Evolutionary conservation across 2,888 invertebrate species (phyloP).

Genomic region (Xanthorhoe spadicearia): DNA sequence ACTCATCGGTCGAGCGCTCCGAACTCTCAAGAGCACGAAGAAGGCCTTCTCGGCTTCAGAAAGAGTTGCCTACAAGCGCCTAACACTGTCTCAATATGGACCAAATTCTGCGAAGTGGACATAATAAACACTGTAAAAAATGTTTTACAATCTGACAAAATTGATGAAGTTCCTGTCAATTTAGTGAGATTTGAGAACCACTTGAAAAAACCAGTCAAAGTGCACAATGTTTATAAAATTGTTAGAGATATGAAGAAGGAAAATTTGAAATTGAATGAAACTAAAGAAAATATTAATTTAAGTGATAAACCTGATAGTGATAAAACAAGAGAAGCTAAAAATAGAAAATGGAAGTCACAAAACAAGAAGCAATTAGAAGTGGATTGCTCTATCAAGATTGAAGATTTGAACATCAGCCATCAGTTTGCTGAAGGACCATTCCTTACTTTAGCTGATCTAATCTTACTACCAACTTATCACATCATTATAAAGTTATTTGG

Average conservation of each 20-base stretch:
- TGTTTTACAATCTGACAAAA: conserved; percentile 54
- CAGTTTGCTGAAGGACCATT: conserved; percentile 92
- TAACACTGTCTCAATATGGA: conserved; percentile 94
- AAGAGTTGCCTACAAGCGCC: conserved; percentile 92
- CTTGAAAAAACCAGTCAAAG: conserved; percentile 91
- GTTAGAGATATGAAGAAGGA: conserved; percentile 84
- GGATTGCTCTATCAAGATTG: conserved; percentile 75
- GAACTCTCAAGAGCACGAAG: conserved; percentile 65
- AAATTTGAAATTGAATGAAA: conserved; percentile 43
- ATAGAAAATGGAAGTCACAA: conserved; percentile 80
- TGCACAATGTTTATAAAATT: conserved; percentile 93
- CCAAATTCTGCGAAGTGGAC: conserved; percentile 95
- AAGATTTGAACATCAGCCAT: conserved; percentile 86
- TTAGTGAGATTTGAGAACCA: conserved; percentile 93
- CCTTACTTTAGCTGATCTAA: conserved; percentile 92
- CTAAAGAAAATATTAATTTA: conserved; percentile 43
- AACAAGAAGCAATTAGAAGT: conserved; percentile 67
- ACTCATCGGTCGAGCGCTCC: conserved; percentile 51
- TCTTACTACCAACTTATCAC: conserved; percentile 89
- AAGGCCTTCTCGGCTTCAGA: conserved; percentile 90
- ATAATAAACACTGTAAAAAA: conserved; percentile 86
- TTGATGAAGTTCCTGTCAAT: conserved; percentile 86
- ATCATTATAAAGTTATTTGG: conserved; percentile 83
- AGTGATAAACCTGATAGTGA: conserved; percentile 39
- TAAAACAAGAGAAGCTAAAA: conserved; percentile 59